Base-by-base conservation (phyloP, 2,113 vertebrate genomes). In the Tachysurus vachellii region DNA sequence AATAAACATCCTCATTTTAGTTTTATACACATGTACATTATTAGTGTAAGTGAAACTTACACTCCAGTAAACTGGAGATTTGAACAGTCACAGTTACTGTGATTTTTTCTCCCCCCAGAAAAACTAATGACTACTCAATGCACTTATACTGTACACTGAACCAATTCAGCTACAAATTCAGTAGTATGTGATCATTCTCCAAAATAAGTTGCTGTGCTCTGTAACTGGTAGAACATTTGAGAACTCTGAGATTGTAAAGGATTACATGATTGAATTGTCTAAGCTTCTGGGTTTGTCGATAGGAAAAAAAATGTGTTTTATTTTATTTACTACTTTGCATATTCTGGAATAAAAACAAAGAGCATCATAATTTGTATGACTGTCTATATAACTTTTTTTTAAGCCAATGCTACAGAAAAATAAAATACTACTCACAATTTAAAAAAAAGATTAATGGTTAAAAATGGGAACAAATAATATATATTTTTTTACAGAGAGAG, bases 341-440 rank as follows among this genome's bases (percentile, higher is more conserved):
- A n/a, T 80, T 36, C 1, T 57, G 53, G 23, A 76, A 53, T 76
- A 76, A 76, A 76, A 75, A 44, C 71, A 76, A 50, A 76, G 73
- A 76, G 11, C 44, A 53, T n/a, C 73, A n/a, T 50, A 76, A 76
- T 21, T 71, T 71, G 71, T 21, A 13, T 36, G 66, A 9, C 8
- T 68, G 12, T 42, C 31, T 70, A 19, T 44, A 23, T 50, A 0
- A n/a, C 6, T 50, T n/a, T 6, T 26, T n/a, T 44, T 11, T 73
- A 26, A 75, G 19, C 9, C 9, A 13, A 14, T 36, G 14, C 28
- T 68, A 6, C 23, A 47, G 2, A 47, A 23, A 47, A 23, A 75
- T 21, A 26, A 12, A 23, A 75, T 42, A 36, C 16, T 26, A 14
- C 10, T 2, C 23, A 47, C 26, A 26, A 50, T 47, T n/a, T n/a